Percentiles rank a stretch among this genome's conserved stretches.
phyloP scores from a whole-genome alignment of 2,888 invertebrate species.

The Idaea dimidiata region DNA sequence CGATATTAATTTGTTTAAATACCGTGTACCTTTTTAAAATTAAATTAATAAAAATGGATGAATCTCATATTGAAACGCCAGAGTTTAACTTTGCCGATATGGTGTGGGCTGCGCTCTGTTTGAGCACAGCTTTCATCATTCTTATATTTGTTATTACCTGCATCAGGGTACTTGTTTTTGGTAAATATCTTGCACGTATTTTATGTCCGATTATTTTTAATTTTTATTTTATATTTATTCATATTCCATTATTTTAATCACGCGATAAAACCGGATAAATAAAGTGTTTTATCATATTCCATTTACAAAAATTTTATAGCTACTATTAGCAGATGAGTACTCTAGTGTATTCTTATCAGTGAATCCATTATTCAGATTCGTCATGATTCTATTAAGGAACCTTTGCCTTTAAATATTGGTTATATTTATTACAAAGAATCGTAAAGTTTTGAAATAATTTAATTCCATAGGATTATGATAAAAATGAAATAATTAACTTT shows the following conservation, averaged over 20 bases:
- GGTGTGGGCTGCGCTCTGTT: slow-evolving; percentile 33
- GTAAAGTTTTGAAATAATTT: no score
- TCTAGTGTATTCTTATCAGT: no score
- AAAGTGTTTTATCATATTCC: no score
- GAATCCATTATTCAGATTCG: no score
- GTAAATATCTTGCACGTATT: slow-evolving; percentile 22
- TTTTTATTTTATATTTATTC: neutral
- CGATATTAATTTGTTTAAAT: neutral
- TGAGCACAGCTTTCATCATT: slow-evolving; percentile 29
- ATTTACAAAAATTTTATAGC: no score
- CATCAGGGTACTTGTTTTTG: slow-evolving; percentile 36
- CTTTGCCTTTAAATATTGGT: no score
- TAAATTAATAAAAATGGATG: slow-evolving; percentile 25
- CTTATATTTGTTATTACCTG: slow-evolving; percentile 40
- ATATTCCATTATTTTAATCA: neutral
- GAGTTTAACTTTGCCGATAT: slow-evolving; percentile 16
- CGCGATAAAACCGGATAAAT: no score
- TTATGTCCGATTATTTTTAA: neutral
- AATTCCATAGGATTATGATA: no score
- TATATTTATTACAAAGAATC: no score
- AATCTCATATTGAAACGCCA: slow-evolving; percentile 29
- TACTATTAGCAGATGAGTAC: no score
- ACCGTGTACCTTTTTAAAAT: neutral
- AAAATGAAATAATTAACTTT: neutral
- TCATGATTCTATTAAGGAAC: no score